These are phyloP conservation scores for Scrobipalpa atriplicella DNA, from an alignment of 2,888 invertebrate species.

Conservation along the genomic window DNA sequence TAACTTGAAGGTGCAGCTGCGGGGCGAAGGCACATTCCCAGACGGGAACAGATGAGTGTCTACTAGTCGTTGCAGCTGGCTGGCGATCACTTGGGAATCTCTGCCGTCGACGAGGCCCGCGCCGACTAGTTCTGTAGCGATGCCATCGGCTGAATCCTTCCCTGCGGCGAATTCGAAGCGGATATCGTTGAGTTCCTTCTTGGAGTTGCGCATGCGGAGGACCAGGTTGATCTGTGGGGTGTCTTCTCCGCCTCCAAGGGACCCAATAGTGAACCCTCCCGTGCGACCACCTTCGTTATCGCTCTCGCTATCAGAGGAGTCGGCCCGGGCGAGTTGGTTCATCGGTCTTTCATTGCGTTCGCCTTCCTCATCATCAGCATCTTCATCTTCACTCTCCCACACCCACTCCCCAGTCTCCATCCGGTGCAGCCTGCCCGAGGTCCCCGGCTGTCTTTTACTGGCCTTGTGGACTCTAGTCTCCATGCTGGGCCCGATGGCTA, in stretches of 20 bases:
- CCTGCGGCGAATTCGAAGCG: conserved; percentile 98
- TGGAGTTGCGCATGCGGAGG: conserved; percentile 94
- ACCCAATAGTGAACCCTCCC: conserved; percentile 66
- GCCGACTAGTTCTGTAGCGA: conserved; percentile 97
- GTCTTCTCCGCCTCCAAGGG: conserved; percentile 55
- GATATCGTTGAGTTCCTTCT: conserved; percentile 98
- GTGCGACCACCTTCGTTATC: conserved; percentile 41
- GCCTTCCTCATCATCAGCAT: conserved; percentile 80
- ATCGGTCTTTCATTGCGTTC: conserved; percentile 83
- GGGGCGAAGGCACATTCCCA: conserved; percentile 75
- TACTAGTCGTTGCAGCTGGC: conserved; percentile 95
- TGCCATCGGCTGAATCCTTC: conserved; percentile 96
- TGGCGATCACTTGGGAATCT: conserved; percentile 96
- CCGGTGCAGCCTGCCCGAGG: conserved; percentile 92
- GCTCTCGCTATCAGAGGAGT: conserved; percentile 82
- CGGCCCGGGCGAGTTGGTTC: conserved; percentile 83
- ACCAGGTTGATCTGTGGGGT: conserved; percentile 90
- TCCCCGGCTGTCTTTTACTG: conserved; percentile 92
- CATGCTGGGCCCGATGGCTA: conserved; percentile 93
- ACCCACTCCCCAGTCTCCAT: conserved; percentile 99
- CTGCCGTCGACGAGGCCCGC: conserved; percentile 97
- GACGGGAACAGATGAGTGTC: conserved; percentile 77
- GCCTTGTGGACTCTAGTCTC: conserved; percentile 96
- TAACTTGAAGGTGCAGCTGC: conserved; percentile 94
- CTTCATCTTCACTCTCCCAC: conserved; percentile 98